Evolutionary conservation across 2,888 invertebrate species (phyloP), one percentile per base, ranked within the genome.

Genomic region (Charanyca ferruginea): DNA sequence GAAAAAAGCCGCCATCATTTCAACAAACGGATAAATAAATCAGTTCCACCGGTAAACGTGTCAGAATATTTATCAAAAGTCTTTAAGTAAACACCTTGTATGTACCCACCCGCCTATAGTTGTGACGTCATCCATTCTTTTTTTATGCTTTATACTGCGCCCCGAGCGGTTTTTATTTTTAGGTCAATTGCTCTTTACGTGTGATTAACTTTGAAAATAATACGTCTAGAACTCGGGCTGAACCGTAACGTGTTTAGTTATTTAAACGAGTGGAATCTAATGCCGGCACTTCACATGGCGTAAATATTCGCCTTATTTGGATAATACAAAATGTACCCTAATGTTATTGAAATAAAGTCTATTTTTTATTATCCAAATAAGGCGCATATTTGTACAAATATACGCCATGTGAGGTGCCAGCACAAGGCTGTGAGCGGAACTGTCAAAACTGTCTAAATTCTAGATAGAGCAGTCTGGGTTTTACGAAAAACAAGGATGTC

Each of bases 161-260:
- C 61, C 55, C 20, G 32, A 78, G 57, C 69, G 61, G 58, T 61
- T 63, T 73, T 80, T 76, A 79, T 77, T 80, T 83, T 80, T 75
- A 82, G 83, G 78, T 85, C 83, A 80, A 83, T 75, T 79, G 80
- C 68, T 74, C 28, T 66, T 77, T 69, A 80, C 63, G 59, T 76
- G 35, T 73, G 65, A 79, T 84, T 80, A 79, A 47, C 63, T 70
- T 42, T 35, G 57, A 49, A 79, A 69, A 70, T 54, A 60, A 53
- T 23, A 54, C 9, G 13, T 44, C 20, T 58, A 44, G n/a, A 42
- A 66, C 42, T 54, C 42, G 20, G 11, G 23, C 16, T 44, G 32
- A 51, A 53, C 8, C 16, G 22, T 52, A n/a, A 35, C 9, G 20
- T 47, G 6, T 44, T 38, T 8, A 22, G 22, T 32, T 35, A 52